Conservation (phyloP, 2,888 invertebrate genomes). For the Nephrotoma appendiculata region DNA sequence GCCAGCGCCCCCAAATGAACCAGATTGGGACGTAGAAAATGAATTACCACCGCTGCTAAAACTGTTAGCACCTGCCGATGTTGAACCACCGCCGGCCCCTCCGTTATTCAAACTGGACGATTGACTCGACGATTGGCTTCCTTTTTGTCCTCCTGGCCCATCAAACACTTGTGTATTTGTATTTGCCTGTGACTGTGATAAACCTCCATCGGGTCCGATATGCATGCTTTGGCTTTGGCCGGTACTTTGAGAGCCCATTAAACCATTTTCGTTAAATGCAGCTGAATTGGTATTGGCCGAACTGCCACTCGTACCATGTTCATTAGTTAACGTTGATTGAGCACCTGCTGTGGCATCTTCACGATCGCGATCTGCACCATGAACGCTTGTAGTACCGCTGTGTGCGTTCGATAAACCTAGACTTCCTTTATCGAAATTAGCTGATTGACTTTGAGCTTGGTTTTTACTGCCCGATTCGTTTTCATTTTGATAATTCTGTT, state of each 20-base stretch:
- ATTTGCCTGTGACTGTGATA: conserved; percentile 20
- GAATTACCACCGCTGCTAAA: conserved; percentile 4
- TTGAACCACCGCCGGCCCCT: conserved; percentile 7
- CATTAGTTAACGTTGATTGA: conserved; percentile 19
- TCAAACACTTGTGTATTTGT: conserved; percentile 19
- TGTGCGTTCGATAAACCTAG: conserved; percentile 26
- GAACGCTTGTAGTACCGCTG: conserved; percentile 21
- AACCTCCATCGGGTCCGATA: conserved; percentile 21
- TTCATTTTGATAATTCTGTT: conserved; percentile 18
- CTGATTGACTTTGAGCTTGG: conserved; percentile 26
- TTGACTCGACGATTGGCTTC: conserved; percentile 23
- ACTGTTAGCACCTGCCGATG: not conserved
- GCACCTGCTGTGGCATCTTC: conserved; percentile 22
- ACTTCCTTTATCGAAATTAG: conserved; percentile 21
- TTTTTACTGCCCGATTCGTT: conserved; percentile 19
- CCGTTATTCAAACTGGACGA: conserved; percentile 14
- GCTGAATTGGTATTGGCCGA: conserved; percentile 24
- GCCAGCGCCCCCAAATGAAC: not conserved
- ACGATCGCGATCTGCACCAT: conserved; percentile 16
- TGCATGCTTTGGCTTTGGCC: conserved; percentile 25
- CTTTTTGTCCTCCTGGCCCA: conserved; percentile 21
- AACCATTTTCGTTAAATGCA: conserved; percentile 18
- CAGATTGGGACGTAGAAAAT: not conserved
- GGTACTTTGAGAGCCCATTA: conserved; percentile 18
- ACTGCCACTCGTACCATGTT: conserved; percentile 21